Evolutionary conservation across 2,888 invertebrate species (phyloP).

Genomic region (Zygaena filipendulae): DNA sequence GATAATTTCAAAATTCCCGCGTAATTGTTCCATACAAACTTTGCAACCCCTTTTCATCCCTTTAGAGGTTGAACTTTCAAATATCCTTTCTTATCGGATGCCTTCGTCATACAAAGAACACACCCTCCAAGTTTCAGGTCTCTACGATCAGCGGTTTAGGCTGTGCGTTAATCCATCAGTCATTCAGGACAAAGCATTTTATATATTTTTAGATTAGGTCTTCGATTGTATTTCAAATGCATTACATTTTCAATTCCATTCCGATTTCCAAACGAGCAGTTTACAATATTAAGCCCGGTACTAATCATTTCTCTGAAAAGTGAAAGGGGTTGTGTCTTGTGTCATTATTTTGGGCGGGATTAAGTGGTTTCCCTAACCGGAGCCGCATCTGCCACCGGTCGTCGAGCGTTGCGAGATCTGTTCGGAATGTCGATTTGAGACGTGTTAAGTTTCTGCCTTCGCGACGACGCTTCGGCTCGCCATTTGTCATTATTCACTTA

Average conservation of each 20-base stretch:
- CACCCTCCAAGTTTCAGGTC: too few relatives aligned
- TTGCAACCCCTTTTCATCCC: too few relatives aligned
- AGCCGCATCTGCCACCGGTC: slow-evolving; percentile 22
- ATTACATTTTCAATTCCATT: neutral
- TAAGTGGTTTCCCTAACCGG: slow-evolving; percentile 24
- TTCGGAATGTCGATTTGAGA: neutral
- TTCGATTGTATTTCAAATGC: too few relatives aligned
- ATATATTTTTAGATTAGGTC: too few relatives aligned
- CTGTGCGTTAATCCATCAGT: too few relatives aligned
- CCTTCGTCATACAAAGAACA: too few relatives aligned
- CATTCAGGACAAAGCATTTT: too few relatives aligned
- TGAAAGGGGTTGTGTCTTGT: slow-evolving; percentile 19
- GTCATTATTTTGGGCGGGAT: slow-evolving; percentile 28
- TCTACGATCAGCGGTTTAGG: too few relatives aligned
- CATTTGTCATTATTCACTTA: neutral
- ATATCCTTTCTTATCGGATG: too few relatives aligned
- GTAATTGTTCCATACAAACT: too few relatives aligned
- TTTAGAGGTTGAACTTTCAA: too few relatives aligned
- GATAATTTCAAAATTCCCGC: too few relatives aligned
- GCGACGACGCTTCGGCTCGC: neutral
- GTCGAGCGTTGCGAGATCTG: slow-evolving; percentile 15
- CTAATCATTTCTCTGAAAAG: slow-evolving; percentile 6
- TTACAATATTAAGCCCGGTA: slow-evolving; percentile 15
- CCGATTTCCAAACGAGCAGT: slow-evolving; percentile 13
- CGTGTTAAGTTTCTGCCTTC: neutral